Evolutionary conservation across 2,113 vertebrate genomes (phyloP).

Genomic region (Anarhynchus alexandrinus): DNA sequence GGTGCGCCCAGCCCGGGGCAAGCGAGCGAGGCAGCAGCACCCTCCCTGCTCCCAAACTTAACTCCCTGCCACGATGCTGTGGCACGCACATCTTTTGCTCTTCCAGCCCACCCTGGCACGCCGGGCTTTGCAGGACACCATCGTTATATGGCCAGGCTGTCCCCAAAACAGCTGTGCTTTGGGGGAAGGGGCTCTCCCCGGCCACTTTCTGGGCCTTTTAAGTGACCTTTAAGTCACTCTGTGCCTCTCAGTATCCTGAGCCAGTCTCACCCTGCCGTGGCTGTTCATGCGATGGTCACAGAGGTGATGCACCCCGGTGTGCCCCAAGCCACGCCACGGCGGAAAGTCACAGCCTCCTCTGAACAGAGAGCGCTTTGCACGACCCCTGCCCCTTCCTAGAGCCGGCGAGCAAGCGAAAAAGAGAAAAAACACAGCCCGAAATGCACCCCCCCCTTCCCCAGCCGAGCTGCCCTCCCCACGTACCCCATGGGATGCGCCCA

Average conservation of each 20-base stretch:
- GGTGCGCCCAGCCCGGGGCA: fast-evolving
- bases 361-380: fast-evolving
- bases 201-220: background rate
- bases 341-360: background rate
- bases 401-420: fast-evolving
- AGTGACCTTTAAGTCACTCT: background rate
- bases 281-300: fast-evolving
- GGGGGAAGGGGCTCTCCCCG: background rate
- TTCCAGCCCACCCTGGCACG: background rate
- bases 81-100: background rate
- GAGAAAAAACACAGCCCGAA: background rate
- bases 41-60: background rate
- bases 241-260: background rate
- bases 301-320: fast-evolving
- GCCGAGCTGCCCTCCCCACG: background rate
- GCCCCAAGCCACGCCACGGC: background rate
- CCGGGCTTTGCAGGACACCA: background rate
- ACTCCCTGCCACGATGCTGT: fast-evolving
- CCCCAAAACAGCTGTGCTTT: background rate
- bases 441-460: fast-evolving
- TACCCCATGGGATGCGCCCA: background rate
- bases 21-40: background rate
- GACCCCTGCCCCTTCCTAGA: background rate
- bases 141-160: no score
- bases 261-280: fast-evolving